Conservation (phyloP, 1,140 invertebrate species). For the Augochlora pura region DNA sequence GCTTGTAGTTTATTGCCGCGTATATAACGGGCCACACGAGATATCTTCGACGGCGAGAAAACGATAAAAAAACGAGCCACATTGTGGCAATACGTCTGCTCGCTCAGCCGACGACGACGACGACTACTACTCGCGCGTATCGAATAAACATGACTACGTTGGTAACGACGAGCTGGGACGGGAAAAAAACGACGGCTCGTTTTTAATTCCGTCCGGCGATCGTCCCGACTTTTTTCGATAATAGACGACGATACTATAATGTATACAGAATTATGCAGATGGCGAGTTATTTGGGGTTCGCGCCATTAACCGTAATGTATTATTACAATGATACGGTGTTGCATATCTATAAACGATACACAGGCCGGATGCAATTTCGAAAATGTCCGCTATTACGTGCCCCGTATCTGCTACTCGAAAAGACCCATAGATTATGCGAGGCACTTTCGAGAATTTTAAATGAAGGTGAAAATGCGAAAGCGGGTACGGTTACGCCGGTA, state of each 20-base stretch:
- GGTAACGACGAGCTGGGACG: neutral
- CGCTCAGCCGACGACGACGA: neutral
- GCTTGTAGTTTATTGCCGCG: neutral
- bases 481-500: constrained; percentile 21
- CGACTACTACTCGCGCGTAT: no score
- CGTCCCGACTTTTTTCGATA: neutral
- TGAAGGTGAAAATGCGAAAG: constrained; percentile 13
- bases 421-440: constrained; percentile 13
- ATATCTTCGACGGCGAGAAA: neutral
- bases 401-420: neutral
- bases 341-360: constrained; percentile 29
- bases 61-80: neutral
- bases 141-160: neutral
- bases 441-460: constrained; percentile 39
- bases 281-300: constrained; percentile 34
- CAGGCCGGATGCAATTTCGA: constrained; percentile 36
- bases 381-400: constrained; percentile 26
- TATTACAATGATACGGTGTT: constrained; percentile 23
- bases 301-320: constrained; percentile 23
- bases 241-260: constrained; percentile 19
- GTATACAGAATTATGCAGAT: constrained; percentile 35
- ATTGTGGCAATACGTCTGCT: neutral
- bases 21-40: neutral
- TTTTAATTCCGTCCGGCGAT: neutral
- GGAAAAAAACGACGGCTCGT: neutral